Evolutionary conservation across 1,140 invertebrate genomes (phyloP).

Genomic region (Musca vetustissima): DNA sequence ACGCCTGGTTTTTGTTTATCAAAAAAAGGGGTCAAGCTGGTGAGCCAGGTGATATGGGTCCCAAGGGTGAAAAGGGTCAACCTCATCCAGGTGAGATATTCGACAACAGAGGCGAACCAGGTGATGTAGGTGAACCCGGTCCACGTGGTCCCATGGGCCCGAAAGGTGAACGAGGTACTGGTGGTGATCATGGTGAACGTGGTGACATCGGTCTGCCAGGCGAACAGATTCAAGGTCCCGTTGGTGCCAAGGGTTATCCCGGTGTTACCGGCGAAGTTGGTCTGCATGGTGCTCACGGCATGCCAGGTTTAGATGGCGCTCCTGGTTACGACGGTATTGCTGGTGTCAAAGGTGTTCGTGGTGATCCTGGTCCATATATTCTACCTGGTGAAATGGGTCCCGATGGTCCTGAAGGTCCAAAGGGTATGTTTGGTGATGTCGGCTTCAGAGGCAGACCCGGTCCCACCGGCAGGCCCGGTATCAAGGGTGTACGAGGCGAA

Average conservation of each 20-base stretch:
- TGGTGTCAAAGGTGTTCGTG: constrained; percentile 60
- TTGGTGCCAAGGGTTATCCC: constrained; percentile 60
- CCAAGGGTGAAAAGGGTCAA: constrained; percentile 62
- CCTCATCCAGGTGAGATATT: constrained; percentile 51
- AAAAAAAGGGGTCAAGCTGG: constrained; percentile 56
- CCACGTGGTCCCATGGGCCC: constrained; percentile 44
- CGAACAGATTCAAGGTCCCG: constrained; percentile 47
- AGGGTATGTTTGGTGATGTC: constrained; percentile 58
- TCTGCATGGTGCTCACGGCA: constrained; percentile 55
- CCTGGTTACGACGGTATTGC: constrained; percentile 51
- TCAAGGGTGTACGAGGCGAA: constrained; percentile 58
- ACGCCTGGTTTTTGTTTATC: too few relatives aligned
- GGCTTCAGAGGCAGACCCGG: constrained; percentile 40
- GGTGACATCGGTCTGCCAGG: constrained; percentile 42
- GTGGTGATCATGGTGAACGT: constrained; percentile 31
- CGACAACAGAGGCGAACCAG: constrained; percentile 41
- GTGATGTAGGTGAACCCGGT: constrained; percentile 38
- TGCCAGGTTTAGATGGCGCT: constrained; percentile 56
- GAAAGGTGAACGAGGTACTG: constrained; percentile 43
- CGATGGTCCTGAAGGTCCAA: constrained; percentile 50
- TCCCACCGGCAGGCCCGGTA: constrained; percentile 50
- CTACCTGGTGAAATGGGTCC: constrained; percentile 54
- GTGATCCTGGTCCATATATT: constrained; percentile 56
- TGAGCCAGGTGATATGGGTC: constrained; percentile 56
- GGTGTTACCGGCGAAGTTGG: constrained; percentile 54